phyloP scores from a whole-genome alignment of 1,140 invertebrate genomes.

The Ridgeia piscesae region DNA sequence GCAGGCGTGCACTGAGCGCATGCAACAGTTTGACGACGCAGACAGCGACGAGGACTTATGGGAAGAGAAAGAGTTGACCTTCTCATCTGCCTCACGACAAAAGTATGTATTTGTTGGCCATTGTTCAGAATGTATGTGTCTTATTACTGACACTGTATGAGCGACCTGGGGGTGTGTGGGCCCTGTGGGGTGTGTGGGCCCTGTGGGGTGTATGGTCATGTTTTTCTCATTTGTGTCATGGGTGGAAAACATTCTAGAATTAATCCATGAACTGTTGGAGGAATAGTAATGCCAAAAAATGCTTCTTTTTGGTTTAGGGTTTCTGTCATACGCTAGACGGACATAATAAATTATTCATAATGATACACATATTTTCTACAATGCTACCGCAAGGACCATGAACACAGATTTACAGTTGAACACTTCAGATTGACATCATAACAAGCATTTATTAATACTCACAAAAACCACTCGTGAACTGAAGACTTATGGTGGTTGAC shows the following conservation, averaged over 20 bases:
- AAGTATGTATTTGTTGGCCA: conserved; percentile 8
- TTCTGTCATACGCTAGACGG: no score
- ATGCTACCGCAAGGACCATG: no score
- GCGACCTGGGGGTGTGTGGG: not conserved
- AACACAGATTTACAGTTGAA: not conserved
- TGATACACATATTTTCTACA: not conserved
- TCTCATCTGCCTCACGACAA: not conserved
- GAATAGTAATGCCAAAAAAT: no score
- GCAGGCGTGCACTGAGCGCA: conserved; percentile 61
- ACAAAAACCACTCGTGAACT: no score
- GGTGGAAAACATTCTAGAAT: no score
- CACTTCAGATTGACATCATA: not conserved
- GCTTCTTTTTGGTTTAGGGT: no score
- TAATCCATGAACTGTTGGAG: no score
- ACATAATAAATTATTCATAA: no score
- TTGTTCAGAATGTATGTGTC: not conserved
- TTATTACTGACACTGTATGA: not conserved
- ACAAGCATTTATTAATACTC: no score
- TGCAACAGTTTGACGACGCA: conserved; percentile 60
- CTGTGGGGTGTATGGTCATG: not conserved
- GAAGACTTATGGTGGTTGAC: not conserved
- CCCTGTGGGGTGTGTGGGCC: not conserved
- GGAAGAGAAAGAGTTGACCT: conserved; percentile 58
- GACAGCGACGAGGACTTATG: conserved; percentile 60
- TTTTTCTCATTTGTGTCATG: not conserved